These are phyloP conservation scores for Himalopsyche kuldschensis DNA, from an alignment of 2,888 invertebrate species.

Conservation along the genomic window DNA sequence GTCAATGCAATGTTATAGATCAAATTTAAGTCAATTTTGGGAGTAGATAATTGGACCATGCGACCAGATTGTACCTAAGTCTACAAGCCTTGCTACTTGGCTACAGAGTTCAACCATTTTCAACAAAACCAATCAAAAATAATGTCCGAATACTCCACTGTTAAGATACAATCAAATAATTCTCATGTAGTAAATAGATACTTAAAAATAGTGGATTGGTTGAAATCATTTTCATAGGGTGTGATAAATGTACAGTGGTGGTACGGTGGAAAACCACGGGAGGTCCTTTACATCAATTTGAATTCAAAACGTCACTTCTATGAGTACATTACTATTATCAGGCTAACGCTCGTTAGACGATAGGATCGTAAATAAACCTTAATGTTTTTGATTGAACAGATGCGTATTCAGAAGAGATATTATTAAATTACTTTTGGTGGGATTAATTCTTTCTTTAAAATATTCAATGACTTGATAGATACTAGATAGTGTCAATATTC, in stretches of 20 bases:
- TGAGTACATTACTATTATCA: neutral
- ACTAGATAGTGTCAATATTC: no score
- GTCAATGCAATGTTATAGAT: no score
- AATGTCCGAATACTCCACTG: neutral
- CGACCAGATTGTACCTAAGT: no score
- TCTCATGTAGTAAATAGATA: neutral
- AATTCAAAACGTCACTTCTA: neutral
- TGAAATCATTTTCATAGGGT: slow-evolving; percentile 1
- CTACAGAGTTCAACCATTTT: no score
- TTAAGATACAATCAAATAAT: neutral
- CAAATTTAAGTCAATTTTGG: no score
- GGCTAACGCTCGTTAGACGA: neutral
- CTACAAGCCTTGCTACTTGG: no score
- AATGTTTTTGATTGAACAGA: neutral
- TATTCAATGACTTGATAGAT: neutral
- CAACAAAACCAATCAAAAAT: neutral
- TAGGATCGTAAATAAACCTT: neutral
- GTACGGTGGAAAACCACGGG: neutral
- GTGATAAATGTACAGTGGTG: neutral
- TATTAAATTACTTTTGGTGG: neutral
- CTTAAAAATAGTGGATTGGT: neutral
- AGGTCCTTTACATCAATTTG: neutral
- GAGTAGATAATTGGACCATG: no score
- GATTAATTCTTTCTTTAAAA: neutral
- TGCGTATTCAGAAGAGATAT: neutral